Evolutionary conservation across 2,113 vertebrate species (phyloP).

Genomic region (Phalacrocorax carbo): DNA sequence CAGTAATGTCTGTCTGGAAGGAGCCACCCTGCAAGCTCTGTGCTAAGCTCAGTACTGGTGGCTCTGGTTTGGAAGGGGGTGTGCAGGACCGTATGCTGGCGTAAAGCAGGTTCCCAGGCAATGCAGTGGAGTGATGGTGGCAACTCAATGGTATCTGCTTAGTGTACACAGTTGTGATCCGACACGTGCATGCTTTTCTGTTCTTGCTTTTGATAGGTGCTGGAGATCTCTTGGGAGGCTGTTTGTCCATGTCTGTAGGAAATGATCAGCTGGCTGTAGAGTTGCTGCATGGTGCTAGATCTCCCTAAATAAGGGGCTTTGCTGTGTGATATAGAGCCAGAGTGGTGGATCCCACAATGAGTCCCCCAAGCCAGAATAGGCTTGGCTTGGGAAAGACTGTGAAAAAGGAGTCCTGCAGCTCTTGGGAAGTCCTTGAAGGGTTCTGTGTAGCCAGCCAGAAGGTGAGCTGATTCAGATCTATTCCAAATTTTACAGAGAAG

Average conservation of each 20-base stretch:
- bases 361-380: not conserved
- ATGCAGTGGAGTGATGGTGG: not conserved
- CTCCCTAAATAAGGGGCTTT: not conserved
- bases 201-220: not conserved
- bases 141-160: not conserved
- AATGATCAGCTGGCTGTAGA: not conserved
- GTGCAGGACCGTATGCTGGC: not conserved
- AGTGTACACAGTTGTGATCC: not conserved
- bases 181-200: not conserved
- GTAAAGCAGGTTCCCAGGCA: not conserved
- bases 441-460: not conserved
- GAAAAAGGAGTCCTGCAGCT: not conserved
- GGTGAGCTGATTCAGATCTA: not conserved
- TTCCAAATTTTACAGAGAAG: not conserved
- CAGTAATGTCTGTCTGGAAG: not conserved
- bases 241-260: not conserved
- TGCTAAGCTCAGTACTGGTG: not conserved
- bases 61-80: not conserved
- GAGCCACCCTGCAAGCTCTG: not conserved
- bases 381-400: not conserved
- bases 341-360: not conserved
- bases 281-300: not conserved
- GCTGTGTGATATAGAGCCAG: not conserved
- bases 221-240: not conserved
- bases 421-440: not conserved